Percentiles rank a stretch among this genome's conserved stretches.
phyloP scores from a whole-genome alignment of 2,797 vertebrate species.

The Myotis daubentonii region DNA sequence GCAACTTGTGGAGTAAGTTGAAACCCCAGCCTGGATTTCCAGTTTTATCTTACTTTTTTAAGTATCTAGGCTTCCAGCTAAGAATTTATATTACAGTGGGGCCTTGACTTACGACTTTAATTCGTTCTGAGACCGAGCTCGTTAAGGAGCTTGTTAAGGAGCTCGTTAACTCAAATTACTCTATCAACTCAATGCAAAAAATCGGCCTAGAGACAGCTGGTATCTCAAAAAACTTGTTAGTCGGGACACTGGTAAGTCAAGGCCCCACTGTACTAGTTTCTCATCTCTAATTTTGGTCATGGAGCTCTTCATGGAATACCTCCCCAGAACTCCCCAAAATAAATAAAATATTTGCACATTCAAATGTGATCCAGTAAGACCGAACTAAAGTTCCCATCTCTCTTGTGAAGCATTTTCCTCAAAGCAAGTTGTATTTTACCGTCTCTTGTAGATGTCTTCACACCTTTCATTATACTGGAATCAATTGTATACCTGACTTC shows the following conservation, averaged over 20 bases:
- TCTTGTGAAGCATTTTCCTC: not conserved
- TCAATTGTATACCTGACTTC: not conserved
- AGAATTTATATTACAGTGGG: not conserved
- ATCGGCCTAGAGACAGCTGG: too few relatives aligned
- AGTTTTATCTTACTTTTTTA: not conserved
- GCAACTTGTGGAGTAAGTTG: not conserved
- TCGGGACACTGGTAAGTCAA: too few relatives aligned
- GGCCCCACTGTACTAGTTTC: too few relatives aligned
- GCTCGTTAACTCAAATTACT: too few relatives aligned
- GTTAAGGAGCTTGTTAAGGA: too few relatives aligned
- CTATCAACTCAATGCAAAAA: too few relatives aligned
- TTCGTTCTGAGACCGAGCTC: too few relatives aligned
- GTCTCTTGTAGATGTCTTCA: not conserved
- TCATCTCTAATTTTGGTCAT: not conserved
- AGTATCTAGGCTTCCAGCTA: not conserved
- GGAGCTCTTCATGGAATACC: not conserved
- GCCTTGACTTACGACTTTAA: too few relatives aligned
- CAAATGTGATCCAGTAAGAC: not conserved
- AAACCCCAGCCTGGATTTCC: not conserved
- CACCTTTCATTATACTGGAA: not conserved
- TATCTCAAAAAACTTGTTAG: too few relatives aligned
- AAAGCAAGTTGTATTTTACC: not conserved
- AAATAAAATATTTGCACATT: not conserved
- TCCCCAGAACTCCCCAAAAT: not conserved
- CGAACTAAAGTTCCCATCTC: not conserved